Evolutionary conservation across 2,888 invertebrate species (phyloP), one percentile per base, ranked within the genome.

Genomic region (Lypha dubia): DNA sequence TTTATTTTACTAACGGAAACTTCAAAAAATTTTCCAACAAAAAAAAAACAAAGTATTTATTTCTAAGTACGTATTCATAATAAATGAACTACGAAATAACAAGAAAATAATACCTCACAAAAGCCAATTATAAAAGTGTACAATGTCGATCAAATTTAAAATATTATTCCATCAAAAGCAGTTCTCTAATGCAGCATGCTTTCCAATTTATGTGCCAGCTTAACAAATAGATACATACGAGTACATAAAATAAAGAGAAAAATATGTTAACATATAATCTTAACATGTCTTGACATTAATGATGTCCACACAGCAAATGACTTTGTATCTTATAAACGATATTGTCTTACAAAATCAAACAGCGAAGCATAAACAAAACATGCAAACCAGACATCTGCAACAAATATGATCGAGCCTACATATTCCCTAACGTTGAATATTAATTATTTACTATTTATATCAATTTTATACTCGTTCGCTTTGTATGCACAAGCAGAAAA

Each of bases 251-350:
- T 51, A 62, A 32, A 32, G 15, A 58, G 9, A 8, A 56, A 32
- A 67, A 49, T 32, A 70, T 53, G 75, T 58, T 51, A 79, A 65
- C 70, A 71, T 73, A 63, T 73, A 77, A 80, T 76, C 62, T 62
- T 68, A 80, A 77, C 84, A 68, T 68, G 68, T 60, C 65, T 84
- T 73, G 84, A 77, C 80, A 77, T 76, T 76, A 84, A 80, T 84
- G 80, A 84, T 84, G 56, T 80, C 53, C 71, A 56, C 38, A 62
- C 62, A 60, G 68, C 67, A 76, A 80, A 84, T 84, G 76, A 73
- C 68, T 81, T 75, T 81, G 68, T 53, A 62, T 9, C 60, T 74
- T 46, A 51, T 56, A 32, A 68, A 15, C 13, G 83, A 74, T 56
- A 74, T 74, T 74, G 74, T 74, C 35, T 24, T 35, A 53, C 60